Evolutionary conservation across 2,888 invertebrate genomes (phyloP).

Genomic region (Amorpha juglandis): DNA sequence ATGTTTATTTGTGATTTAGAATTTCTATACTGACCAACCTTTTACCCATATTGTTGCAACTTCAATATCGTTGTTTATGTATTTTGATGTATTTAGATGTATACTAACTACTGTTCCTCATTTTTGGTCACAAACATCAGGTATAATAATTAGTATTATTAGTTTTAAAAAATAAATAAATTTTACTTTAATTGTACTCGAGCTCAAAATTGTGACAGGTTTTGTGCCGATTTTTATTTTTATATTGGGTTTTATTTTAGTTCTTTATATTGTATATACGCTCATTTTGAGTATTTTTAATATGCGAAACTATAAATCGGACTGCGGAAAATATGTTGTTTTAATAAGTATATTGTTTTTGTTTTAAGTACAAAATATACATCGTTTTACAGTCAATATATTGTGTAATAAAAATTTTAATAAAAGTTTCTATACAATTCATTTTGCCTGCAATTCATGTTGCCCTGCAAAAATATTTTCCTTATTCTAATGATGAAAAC

Average conservation of each 20-base stretch:
- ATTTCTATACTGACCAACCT: no score
- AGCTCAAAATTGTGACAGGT: background rate
- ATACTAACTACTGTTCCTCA: background rate
- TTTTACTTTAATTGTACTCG: background rate
- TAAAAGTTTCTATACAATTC: background rate
- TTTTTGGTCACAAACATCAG: slow-evolving; percentile 44
- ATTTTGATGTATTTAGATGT: no score
- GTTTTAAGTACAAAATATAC: slow-evolving; percentile 9
- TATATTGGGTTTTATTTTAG: slow-evolving; percentile 9
- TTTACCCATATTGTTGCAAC: no score
- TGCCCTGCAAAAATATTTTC: background rate
- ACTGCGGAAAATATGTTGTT: background rate
- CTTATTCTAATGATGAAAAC: background rate
- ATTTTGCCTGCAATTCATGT: no score
- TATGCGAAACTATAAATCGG: background rate
- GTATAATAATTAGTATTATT: slow-evolving; percentile 43
- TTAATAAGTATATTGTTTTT: background rate
- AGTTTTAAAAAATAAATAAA: slow-evolving; percentile 30
- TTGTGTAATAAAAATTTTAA: background rate
- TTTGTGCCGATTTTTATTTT: slow-evolving; percentile 6
- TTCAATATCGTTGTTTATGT: no score
- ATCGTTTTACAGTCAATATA: background rate
- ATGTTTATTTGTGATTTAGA: no score
- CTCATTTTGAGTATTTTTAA: background rate
- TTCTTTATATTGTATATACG: background rate